Base-by-base conservation (phyloP, 1,140 invertebrate species). In the Bombus confusus region DNA sequence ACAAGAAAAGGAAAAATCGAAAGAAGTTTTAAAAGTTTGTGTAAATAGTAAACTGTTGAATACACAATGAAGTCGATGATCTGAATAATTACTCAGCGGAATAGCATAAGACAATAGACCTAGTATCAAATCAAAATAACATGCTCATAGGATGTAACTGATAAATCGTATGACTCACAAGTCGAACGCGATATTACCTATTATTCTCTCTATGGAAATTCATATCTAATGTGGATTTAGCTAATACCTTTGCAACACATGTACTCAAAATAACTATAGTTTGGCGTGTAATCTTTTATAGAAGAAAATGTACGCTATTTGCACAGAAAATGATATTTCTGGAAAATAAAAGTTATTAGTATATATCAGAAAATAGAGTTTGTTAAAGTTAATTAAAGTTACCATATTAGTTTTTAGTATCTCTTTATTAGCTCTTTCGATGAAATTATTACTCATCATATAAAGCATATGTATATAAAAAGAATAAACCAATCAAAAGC, bases 111-210 rank as follows among this genome's bases (percentile, higher is more conserved):
- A 73, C 69, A 85, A 79, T 22, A 39, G n/a, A 52, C 12, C 25
- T n/a, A 41, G 18, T 43, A 85, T 80, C n/a, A 72, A 73, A 28
- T 47, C 15, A 64, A 39, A 64, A 64, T 57, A 59, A 62, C 12
- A 72, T 34, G 12, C 13, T 79, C 18, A n/a, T 59, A 47, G 4
- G 0, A 0, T 72, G 52, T 64, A 64, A 47, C 68, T 28, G 2
- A 15, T 12, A 62, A 74, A 47, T 25, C 31, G 41, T n/a, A 12
- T 85, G 83, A 85, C 0, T 85, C 76, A 85, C 3, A 22, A 52
- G 41, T 57, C 37, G 69, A 41, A 52, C 15, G 12, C n/a, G 22
- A 85, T 47, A n/a, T 39, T 72, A 85, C 34, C 64, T 77, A 13
- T 43, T 34, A 52, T 22, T 52, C 1, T 68, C 31, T 69, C 3